These are phyloP conservation scores for Branchipolynoe longqiensis DNA, from an alignment of 2,888 invertebrate genomes.

Conservation along the genomic window DNA sequence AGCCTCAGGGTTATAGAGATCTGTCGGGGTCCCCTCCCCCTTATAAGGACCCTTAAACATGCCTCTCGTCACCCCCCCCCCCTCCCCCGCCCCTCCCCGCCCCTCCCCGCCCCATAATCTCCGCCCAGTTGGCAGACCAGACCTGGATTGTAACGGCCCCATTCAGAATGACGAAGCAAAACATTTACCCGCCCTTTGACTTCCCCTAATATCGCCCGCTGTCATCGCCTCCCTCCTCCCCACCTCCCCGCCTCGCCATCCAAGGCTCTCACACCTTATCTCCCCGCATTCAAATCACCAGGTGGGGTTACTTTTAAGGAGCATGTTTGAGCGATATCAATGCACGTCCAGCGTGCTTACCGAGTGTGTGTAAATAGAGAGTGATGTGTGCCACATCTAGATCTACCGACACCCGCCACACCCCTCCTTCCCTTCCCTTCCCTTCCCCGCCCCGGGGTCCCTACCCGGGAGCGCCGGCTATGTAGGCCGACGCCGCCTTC, in stretches of 20 bases:
- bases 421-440: neutral
- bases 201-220: neutral
- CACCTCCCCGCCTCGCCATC: too few relatives aligned
- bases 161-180: neutral
- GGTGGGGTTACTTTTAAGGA: slow-evolving; percentile 15
- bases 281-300: neutral
- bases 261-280: slow-evolving; percentile 32
- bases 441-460: neutral
- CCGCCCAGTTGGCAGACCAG: neutral
- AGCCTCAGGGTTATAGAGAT: neutral
- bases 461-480: too few relatives aligned
- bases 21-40: too few relatives aligned
- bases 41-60: neutral
- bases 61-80: neutral
- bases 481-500: too few relatives aligned
- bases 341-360: neutral
- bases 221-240: too few relatives aligned
- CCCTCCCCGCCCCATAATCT: too few relatives aligned
- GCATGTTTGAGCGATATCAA: neutral
- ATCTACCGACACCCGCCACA: neutral
- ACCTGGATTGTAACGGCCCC: slow-evolving; percentile 13
- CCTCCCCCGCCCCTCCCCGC: neutral
- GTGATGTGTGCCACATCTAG: slow-evolving; percentile 37
- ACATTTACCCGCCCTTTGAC: slow-evolving; percentile 50
- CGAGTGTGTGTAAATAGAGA: neutral